Conservation (phyloP, 2,797 vertebrate genomes). For the Okamejei kenojei region DNA sequence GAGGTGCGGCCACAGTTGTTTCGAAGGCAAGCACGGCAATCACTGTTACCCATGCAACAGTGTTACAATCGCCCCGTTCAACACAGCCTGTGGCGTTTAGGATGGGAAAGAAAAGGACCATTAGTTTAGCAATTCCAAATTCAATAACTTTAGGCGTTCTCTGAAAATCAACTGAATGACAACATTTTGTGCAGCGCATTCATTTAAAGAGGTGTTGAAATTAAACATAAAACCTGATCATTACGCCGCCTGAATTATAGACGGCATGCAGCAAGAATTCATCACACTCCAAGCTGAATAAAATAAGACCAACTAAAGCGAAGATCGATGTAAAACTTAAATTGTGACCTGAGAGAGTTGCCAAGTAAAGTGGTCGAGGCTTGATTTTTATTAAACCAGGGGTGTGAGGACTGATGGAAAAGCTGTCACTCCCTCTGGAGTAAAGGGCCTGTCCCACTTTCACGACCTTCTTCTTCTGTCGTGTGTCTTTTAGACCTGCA, state of each 20-base stretch:
- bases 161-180: not conserved
- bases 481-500: too few species aligned
- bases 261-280: not conserved
- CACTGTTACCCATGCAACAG: not conserved
- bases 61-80: not conserved
- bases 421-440: too few species aligned
- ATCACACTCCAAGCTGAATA: not conserved
- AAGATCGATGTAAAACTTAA: not conserved
- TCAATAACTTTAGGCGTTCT: not conserved
- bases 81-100: not conserved
- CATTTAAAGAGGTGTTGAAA: not conserved
- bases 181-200: not conserved
- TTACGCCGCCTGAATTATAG: not conserved
- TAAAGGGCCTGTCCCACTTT: too few species aligned
- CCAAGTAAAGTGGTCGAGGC: not conserved
- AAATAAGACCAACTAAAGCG: not conserved
- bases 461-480: too few species aligned
- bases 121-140: constrained; percentile 24
- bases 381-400: too few species aligned
- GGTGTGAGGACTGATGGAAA: too few species aligned
- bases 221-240: not conserved
- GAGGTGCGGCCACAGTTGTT: not conserved
- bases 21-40: not conserved
- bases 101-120: not conserved
- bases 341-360: not conserved